phyloP scores from a whole-genome alignment of 2,797 vertebrate genomes.

The Pseudochirops corinnae region DNA sequence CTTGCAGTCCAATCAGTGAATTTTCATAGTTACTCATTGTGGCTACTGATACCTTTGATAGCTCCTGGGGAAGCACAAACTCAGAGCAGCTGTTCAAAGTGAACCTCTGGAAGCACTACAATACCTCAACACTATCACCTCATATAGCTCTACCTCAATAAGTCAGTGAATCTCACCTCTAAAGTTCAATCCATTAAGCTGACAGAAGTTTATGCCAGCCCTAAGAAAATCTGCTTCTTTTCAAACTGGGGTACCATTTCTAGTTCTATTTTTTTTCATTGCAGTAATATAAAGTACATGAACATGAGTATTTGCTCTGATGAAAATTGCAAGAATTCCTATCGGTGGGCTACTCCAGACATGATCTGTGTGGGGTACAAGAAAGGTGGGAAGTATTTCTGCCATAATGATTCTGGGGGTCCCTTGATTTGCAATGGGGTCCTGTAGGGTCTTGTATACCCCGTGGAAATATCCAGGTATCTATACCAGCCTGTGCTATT shows the following conservation, averaged over 20 bases:
- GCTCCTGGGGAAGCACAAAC: slow-evolving; percentile 84
- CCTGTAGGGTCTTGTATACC: slow-evolving; percentile 79
- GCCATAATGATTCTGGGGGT: slow-evolving; percentile 81
- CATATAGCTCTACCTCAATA: slow-evolving; percentile 84
- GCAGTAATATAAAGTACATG: slow-evolving; percentile 60
- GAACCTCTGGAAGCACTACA: slow-evolving; percentile 77
- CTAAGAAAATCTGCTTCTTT: not conserved
- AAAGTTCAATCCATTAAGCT: slow-evolving; percentile 64
- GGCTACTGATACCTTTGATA: slow-evolving; percentile 62
- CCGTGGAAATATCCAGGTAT: slow-evolving; percentile 63
- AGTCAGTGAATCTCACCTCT: slow-evolving; percentile 70
- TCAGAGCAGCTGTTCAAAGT: slow-evolving; percentile 81
- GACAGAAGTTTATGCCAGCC: not conserved
- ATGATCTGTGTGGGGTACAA: slow-evolving; percentile 72
- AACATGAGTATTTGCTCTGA: slow-evolving; percentile 40
- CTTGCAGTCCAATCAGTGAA: slow-evolving; percentile 73
- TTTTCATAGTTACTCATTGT: slow-evolving; percentile 74
- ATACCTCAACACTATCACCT: slow-evolving; percentile 82
- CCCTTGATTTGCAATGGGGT: slow-evolving; percentile 70
- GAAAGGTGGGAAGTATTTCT: slow-evolving; percentile 70
- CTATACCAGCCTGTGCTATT: slow-evolving; percentile 78
- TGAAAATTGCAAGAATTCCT: slow-evolving; percentile 35
- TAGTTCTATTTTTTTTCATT: slow-evolving; percentile 55
- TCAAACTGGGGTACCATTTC: not conserved
- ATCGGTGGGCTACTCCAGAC: not conserved